Evolutionary conservation across 2,113 vertebrate genomes (phyloP), one percentile per base, ranked within the genome.

Genomic region (Camelus dromedarius): DNA sequence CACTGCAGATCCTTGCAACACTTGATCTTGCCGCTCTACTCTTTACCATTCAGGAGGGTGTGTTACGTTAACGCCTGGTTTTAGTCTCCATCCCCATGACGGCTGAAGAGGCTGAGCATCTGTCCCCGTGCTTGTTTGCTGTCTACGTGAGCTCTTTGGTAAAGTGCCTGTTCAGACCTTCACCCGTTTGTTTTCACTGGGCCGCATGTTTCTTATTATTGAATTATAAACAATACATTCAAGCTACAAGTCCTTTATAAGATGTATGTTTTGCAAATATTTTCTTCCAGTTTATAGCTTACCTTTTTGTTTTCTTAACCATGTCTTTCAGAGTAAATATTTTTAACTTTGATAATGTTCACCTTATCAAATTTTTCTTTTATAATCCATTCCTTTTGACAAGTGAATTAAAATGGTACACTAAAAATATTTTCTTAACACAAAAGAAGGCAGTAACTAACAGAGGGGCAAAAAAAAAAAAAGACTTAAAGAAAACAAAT

Each of bases 221-320:
- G n/a, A 90, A 70, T 87, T 69, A 42, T 42, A 95, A 91, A 62
- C 62, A 79, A 89, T 87, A 52, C 69, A 91, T 48, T 92, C 42
- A 76, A 32, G 38, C 70, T 73, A 35, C 22, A 72, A 67, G 48
- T 79, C 28, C 50, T 93, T 96, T 85, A 58, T 73, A 73, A n/a
- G 56, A 95, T 14, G 64, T 18, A 86, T 48, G 42, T 52, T 97
- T 95, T 86, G 42, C 54, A 94, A 96, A 48, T 90, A 92, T 94
- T 89, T 95, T 87, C 58, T 93, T 20, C 26, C n/a, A 87, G 58
- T 94, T 89, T 89, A 48, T 89, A 48, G 48, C 3, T 66, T 91
- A 5, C 30, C 26, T 97, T 94, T 91, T 94, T 19, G 46, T 76
- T 95, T 94, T 92, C 48, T 87, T 81, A 92, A 62, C 8, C 64